phyloP scores from a whole-genome alignment of 2,113 vertebrate genomes.

The Carlito syrichta region DNA sequence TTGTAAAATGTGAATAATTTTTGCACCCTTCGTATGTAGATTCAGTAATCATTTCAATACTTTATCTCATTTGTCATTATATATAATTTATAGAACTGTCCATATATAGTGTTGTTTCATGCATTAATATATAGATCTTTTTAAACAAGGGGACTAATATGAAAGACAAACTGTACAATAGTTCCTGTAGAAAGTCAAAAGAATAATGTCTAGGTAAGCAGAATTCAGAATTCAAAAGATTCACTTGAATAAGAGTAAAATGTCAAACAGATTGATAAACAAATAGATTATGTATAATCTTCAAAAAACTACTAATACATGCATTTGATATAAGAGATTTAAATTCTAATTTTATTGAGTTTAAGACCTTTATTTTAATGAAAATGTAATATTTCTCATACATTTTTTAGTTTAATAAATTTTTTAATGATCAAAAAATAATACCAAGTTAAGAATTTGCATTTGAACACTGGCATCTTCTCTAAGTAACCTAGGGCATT shows the following conservation, averaged over 20 bases:
- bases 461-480: neutral
- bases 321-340: neutral
- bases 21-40: too few species aligned
- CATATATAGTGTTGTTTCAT: neutral
- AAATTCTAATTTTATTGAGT: neutral
- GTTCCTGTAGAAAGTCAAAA: neutral
- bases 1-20: too few species aligned
- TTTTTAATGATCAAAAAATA: neutral
- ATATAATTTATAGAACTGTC: neutral
- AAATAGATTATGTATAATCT: neutral
- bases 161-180: neutral
- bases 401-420: neutral
- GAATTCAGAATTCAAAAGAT: rapidly evolving
- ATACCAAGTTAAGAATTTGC: neutral
- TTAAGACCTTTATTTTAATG: neutral
- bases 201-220: neutral
- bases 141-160: neutral
- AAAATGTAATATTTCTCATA: neutral
- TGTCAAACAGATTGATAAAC: neutral
- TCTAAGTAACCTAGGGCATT: neutral
- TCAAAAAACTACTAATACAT: neutral
- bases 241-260: neutral
- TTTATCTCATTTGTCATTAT: neutral
- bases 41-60: neutral
- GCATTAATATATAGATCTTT: too few species aligned